These are phyloP conservation scores for Sipha flava DNA, from an alignment of 1,140 invertebrate species.

Conservation along the genomic window DNA sequence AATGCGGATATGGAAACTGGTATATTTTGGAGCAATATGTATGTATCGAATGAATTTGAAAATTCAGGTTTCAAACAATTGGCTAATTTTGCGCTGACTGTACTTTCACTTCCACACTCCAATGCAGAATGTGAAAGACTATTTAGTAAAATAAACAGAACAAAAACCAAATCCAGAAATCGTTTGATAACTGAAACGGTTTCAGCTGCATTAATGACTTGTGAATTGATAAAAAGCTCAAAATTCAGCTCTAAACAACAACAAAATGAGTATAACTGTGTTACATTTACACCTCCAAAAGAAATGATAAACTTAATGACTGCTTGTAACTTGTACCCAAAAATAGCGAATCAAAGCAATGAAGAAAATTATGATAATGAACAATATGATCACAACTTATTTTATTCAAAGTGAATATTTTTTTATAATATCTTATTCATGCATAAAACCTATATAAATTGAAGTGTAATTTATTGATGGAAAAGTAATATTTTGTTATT, in stretches of 20 bases:
- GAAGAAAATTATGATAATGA: not conserved
- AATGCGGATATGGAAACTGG: too few species aligned
- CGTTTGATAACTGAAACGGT: not conserved
- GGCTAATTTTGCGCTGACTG: not conserved
- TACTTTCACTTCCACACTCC: not conserved
- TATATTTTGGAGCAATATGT: too few species aligned
- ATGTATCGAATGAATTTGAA: too few species aligned
- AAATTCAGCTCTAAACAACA: not conserved
- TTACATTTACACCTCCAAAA: not conserved
- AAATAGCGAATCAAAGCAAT: too few species aligned
- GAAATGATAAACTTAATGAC: too few species aligned
- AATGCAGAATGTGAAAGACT: not conserved
- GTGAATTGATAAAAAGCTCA: not conserved
- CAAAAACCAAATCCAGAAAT: slow-evolving; percentile 4
- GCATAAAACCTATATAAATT: too few species aligned
- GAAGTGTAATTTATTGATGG: not conserved
- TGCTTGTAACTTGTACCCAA: too few species aligned
- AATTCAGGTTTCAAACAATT: too few species aligned
- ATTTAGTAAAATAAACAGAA: not conserved
- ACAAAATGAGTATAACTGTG: not conserved
- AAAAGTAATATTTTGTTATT: not conserved
- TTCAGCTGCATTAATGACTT: not conserved
- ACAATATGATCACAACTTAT: too few species aligned
- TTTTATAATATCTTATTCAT: too few species aligned
- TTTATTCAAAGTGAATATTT: too few species aligned